Percentiles rank a stretch among this genome's conserved stretches.
phyloP scores from a whole-genome alignment of 2,888 invertebrate species.

The Prosapia bicincta region DNA sequence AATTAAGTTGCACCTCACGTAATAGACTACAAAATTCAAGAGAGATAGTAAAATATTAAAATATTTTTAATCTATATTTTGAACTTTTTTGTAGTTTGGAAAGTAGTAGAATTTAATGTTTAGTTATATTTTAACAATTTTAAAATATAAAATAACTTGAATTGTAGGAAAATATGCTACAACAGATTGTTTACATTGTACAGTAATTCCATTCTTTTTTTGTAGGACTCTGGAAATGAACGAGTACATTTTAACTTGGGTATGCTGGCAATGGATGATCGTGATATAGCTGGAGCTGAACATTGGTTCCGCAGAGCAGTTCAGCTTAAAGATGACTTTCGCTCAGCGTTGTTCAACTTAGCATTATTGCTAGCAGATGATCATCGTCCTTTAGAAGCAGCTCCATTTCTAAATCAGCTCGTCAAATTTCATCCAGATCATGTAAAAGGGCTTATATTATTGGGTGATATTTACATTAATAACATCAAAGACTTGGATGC shows the following conservation, averaged over 20 bases:
- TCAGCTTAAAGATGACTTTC: constrained; percentile 81
- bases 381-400: constrained; percentile 83
- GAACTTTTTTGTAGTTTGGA: no score
- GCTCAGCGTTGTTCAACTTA: constrained; percentile 92
- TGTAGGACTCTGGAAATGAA: constrained; percentile 70
- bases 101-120: no score
- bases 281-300: constrained; percentile 83
- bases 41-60: no score
- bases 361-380: constrained; percentile 87
- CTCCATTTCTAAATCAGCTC: constrained; percentile 86
- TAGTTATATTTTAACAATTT: no score
- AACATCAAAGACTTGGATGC: constrained; percentile 91
- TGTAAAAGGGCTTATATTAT: constrained; percentile 86
- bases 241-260: constrained; percentile 93
- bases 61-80: no score
- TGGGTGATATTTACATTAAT: constrained; percentile 96
- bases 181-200: background rate
- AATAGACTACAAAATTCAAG: no score
- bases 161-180: no score
- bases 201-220: no score
- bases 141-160: background rate
- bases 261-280: constrained; percentile 95
- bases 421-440: constrained; percentile 91
- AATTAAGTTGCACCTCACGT: no score
- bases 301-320: constrained; percentile 88